Evolutionary conservation across 2,797 vertebrate species (phyloP).

Genomic region (Typhlichthys subterraneus): DNA sequence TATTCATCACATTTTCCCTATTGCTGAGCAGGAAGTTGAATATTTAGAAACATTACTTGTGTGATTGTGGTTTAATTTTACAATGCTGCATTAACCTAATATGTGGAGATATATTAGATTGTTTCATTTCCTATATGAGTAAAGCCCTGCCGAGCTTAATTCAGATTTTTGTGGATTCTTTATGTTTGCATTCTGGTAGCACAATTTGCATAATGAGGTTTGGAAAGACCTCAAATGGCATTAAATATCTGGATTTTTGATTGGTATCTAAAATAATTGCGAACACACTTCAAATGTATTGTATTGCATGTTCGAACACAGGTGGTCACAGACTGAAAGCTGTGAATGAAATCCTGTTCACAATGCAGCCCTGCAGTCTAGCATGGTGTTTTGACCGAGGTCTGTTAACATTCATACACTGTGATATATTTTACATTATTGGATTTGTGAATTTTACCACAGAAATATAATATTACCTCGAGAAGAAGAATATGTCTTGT

Average conservation of each 20-base stretch:
- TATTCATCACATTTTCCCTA: slow-evolving; percentile 16
- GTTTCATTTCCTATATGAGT: background rate
- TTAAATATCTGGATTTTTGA: slow-evolving; percentile 5
- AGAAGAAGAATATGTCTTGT: slow-evolving; percentile 36
- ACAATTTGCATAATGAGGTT: background rate
- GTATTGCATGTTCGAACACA: no score
- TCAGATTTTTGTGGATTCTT: background rate
- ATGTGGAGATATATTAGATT: background rate
- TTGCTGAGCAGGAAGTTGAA: slow-evolving; percentile 19
- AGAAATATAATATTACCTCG: slow-evolving; percentile 48
- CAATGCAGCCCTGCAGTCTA: slow-evolving; percentile 9
- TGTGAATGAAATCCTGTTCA: no score
- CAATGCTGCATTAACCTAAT: background rate
- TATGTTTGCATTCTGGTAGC: background rate
- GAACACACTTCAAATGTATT: no score
- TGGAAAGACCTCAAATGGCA: slow-evolving; percentile 12
- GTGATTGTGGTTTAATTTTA: background rate
- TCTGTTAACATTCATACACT: slow-evolving; percentile 39
- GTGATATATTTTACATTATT: slow-evolving; percentile 46
- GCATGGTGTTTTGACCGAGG: slow-evolving; percentile 39
- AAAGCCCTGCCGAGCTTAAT: background rate
- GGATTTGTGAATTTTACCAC: slow-evolving; percentile 29
- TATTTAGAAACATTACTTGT: slow-evolving; percentile 32
- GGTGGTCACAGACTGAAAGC: no score
- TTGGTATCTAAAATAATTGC: background rate